These are phyloP conservation scores for Ennomos quercinarius DNA, from an alignment of 2,888 invertebrate genomes.

Conservation along the genomic window DNA sequence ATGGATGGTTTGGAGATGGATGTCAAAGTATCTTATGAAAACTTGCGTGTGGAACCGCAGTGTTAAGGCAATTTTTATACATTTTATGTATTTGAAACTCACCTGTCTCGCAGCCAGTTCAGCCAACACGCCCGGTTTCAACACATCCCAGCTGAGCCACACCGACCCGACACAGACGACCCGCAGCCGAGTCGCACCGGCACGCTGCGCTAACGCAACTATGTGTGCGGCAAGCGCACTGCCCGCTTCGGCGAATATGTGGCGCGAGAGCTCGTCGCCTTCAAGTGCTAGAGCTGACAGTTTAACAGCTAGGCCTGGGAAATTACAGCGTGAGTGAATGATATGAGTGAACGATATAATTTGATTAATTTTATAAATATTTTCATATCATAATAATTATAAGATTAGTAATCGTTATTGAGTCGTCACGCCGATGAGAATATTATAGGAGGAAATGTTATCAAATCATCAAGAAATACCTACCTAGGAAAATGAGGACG, in stretches of 20 bases:
- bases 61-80: too few species aligned
- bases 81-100: conserved; percentile 45
- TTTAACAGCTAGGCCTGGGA: conserved; percentile 88
- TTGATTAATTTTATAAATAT: too few species aligned
- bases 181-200: conserved; percentile 88
- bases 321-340: conserved; percentile 1
- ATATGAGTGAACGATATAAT: too few species aligned
- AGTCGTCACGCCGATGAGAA: too few species aligned
- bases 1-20: too few species aligned
- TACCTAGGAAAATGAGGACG: too few species aligned
- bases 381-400: too few species aligned
- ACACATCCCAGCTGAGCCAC: conserved; percentile 95
- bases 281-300: conserved; percentile 88
- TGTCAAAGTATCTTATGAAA: too few species aligned
- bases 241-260: conserved; percentile 91
- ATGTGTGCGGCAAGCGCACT: conserved; percentile 86
- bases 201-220: conserved; percentile 88
- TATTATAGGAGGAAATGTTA: too few species aligned
- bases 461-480: too few species aligned
- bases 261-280: conserved; percentile 89
- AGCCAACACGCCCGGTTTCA: conserved; percentile 89
- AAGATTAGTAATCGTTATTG: too few species aligned
- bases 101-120: conserved; percentile 77
- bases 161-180: conserved; percentile 98
- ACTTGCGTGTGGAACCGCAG: too few species aligned